phyloP scores from a whole-genome alignment of 1,140 invertebrate genomes.

The Patella vulgata region DNA sequence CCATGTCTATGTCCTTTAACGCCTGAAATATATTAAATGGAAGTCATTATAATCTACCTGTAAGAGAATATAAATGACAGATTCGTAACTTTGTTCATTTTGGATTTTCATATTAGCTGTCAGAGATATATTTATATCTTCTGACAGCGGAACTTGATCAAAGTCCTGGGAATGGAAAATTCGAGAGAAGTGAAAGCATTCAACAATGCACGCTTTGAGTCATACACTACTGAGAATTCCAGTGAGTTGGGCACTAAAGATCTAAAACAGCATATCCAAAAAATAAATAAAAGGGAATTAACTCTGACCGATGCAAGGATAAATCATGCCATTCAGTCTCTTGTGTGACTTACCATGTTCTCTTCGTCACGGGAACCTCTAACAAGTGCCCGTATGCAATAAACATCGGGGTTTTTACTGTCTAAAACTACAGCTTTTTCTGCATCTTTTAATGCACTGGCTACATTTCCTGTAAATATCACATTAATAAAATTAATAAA shows the following conservation, averaged over 20 bases:
- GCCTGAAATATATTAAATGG: constrained; percentile 15
- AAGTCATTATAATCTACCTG: not conserved
- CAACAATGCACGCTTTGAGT: too few relatives aligned
- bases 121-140: not conserved
- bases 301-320: too few relatives aligned
- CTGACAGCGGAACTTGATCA: too few relatives aligned
- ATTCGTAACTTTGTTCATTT: not conserved
- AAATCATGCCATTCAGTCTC: too few relatives aligned
- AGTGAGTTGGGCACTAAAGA: too few relatives aligned
- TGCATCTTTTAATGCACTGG: constrained; percentile 45
- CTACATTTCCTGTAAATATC: constrained; percentile 37
- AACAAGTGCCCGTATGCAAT: constrained; percentile 49
- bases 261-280: too few relatives aligned
- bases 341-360: constrained; percentile 38
- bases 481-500: not conserved
- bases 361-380: constrained; percentile 43
- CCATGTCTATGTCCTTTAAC: constrained; percentile 30
- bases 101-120: not conserved
- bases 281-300: too few relatives aligned
- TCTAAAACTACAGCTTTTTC: constrained; percentile 54
- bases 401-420: constrained; percentile 49
- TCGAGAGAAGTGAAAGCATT: too few relatives aligned
- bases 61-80: not conserved
- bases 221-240: too few relatives aligned
- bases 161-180: not conserved